A percentile compares a stretch with the other conserved stretches of the same genome.
Conservation (phyloP, 2,113 vertebrate species). For the Eidolon helvum region DNA sequence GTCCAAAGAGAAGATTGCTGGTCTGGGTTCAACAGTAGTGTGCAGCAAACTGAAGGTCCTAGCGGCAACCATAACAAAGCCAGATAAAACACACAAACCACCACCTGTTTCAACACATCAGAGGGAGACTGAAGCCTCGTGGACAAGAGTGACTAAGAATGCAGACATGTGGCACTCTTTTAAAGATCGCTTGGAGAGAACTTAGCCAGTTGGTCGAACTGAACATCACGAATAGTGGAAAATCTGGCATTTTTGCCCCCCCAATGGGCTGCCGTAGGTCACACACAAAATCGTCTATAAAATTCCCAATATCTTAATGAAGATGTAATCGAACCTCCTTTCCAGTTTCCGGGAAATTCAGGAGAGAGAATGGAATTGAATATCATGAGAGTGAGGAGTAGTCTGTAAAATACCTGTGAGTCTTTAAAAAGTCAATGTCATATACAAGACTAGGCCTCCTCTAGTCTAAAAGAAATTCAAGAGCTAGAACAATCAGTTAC, state of each 20-base stretch:
- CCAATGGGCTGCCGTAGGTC: too few species aligned
- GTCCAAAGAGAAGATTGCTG: background rate
- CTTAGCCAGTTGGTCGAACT: background rate
- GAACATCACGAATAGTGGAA: background rate
- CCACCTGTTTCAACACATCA: background rate
- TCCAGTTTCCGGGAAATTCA: background rate
- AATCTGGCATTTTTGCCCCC: background rate
- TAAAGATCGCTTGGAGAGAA: background rate
- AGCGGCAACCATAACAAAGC: background rate
- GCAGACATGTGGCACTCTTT: background rate
- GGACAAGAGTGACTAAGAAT: background rate
- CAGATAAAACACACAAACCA: background rate
- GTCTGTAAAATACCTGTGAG: background rate
- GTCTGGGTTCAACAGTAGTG: background rate
- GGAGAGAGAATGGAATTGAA: background rate
- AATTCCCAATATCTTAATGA: background rate
- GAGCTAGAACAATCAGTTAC: background rate
- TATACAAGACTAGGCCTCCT: background rate
- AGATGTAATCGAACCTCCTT: background rate
- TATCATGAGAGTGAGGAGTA: background rate
- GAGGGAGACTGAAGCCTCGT: background rate
- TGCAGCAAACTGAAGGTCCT: background rate
- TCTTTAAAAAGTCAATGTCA: background rate
- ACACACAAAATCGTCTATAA: background rate
- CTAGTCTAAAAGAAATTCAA: background rate